Evolutionary conservation across 2,113 vertebrate species (phyloP), one percentile per base, ranked within the genome.

Genomic region (Zootoca vivipara): DNA sequence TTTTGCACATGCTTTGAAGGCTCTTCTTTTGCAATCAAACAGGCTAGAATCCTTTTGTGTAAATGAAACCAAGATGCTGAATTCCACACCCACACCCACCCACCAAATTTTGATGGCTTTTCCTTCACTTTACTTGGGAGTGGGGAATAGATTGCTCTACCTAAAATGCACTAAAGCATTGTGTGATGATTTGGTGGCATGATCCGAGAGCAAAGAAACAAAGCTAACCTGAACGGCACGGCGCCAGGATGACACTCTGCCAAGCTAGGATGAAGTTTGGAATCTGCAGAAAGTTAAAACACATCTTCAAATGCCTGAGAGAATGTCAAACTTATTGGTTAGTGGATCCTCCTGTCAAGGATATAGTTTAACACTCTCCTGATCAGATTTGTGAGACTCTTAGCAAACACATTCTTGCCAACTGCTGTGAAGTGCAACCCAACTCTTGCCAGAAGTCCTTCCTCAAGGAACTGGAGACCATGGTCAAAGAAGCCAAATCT

Each of bases 231-330:
- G 98, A 97, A 89, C 99, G 97, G 52, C 99, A 97, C 0, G 98
- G 98, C 18, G 98, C 97, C 90, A 98, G 96, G 56, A 99, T 94
- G 65, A 97, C 97, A 1, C 95, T 98, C 90, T 97, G 97, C 99
- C 99, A 99, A 0, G 97, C 96, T 78, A 91, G 95, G 74, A 89
- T 92, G 86, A 97, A 97, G 86, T 90, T 97, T 24, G 96, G 96
- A 8, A 97, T 93, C 97, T 98, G 91, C 7, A 2, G 42, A 89
- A 93, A 80, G 83, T 15, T 15, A 90, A 56, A 35, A 3, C 8
- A 22, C 30, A 9, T 69, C 28, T 42, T 82, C 70, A 72, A 80
- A 72, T 72, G 1, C 40, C 52, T 56, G 6, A 40, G 33, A 38
- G 38, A 86, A 52, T 18, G 24, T 18, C 10, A n/a, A 12, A 77